A percentile compares a stretch with the other conserved stretches of the same genome.
These are phyloP conservation scores for Gymnodraco acuticeps DNA, from an alignment of 2,797 vertebrate species.

Conservation along the genomic window DNA sequence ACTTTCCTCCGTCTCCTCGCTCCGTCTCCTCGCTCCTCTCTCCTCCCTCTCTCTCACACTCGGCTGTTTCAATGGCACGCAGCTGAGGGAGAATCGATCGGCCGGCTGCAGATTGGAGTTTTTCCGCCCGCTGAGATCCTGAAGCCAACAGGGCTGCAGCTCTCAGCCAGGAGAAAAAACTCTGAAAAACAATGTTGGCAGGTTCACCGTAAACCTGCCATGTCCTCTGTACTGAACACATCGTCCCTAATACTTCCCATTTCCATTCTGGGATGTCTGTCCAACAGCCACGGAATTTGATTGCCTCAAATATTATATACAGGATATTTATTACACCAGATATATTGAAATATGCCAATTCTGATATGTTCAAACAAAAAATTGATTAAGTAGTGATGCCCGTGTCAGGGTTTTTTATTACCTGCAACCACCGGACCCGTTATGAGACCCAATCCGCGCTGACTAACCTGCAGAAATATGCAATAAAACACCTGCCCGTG, in stretches of 20 bases:
- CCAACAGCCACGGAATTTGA: background rate
- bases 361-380: too few relatives aligned
- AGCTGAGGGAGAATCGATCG: slow-evolving; percentile 53
- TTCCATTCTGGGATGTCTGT: background rate
- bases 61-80: slow-evolving; percentile 40
- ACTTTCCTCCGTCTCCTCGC: slow-evolving; percentile 29
- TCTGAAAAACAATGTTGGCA: slow-evolving; percentile 4
- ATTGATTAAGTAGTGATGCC: too few relatives aligned
- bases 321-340: too few relatives aligned
- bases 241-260: background rate
- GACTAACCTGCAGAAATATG: too few relatives aligned
- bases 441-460: too few relatives aligned
- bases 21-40: background rate
- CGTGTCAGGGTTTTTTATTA: too few relatives aligned
- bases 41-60: slow-evolving; percentile 21
- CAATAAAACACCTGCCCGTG: too few relatives aligned
- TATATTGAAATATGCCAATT: too few relatives aligned
- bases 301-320: too few relatives aligned
- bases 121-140: slow-evolving; percentile 15
- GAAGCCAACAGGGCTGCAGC: slow-evolving; percentile 2
- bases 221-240: slow-evolving; percentile 1
- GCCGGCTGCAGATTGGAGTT: slow-evolving; percentile 41
- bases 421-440: too few relatives aligned
- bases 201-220: background rate
- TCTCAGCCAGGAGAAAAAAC: background rate